Evolutionary conservation across 2,113 vertebrate genomes (phyloP), one percentile per base, ranked within the genome.

Genomic region (Anguilla rostrata): DNA sequence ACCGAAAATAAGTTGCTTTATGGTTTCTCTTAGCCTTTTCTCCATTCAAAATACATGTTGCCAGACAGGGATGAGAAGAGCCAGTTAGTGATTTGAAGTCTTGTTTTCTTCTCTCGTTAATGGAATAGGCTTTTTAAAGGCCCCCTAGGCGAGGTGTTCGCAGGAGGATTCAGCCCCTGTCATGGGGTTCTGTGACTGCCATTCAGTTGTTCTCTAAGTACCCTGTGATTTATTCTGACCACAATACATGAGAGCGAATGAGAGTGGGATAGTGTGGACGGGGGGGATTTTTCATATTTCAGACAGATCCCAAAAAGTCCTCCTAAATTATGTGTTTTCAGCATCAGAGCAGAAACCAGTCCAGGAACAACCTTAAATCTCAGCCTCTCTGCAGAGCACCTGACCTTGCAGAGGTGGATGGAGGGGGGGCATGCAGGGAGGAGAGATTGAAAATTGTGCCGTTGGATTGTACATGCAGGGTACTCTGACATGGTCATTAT

Each of bases 401-500:
- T 34, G n/a, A 75, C 71, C 71, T 75, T 34, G 71, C 85, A 71
- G 34, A 22, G 85, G 88, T 86, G 57, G 83, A 66, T 7, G 63
- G 87, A 7, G 11, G 79, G 79, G 60, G 46, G 53, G 88, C 78
- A 8, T 20, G 78, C 60, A 39, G 26, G 81, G 85, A 18, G 56
- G 75, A 39, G 22, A 66, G 60, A 66, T 11, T 66, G 60, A 14
- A 53, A 53, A 53, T 53, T 14, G 49, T 53, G 49, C 49, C 12
- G 49, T 53, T 53, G 49, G 49, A 14, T 53, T 53, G 7, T 14
- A 53, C 60, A 66, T 66, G 60, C 49, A 53, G 22, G 22, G 18
- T 20, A 22, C 20, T 26, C 22, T 1, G 71, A 2, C 26, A 29
- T 11, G 26, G n/a, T 75, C n/a, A 75, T 75, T 75, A 75, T 75